phyloP scores from a whole-genome alignment of 2,113 vertebrate genomes.

The Chaetorhynchus papuensis region DNA sequence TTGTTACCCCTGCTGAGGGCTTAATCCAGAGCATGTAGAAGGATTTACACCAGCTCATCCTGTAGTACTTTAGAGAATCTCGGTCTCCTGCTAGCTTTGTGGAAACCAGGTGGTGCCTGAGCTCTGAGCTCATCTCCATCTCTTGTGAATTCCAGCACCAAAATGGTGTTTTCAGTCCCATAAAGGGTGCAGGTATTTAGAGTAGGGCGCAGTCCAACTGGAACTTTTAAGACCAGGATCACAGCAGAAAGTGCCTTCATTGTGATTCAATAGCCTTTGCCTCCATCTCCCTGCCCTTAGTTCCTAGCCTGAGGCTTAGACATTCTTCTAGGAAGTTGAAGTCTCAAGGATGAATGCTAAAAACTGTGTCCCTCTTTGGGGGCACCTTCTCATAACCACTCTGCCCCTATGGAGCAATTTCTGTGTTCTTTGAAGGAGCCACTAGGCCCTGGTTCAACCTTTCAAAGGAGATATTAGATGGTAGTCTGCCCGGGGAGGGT shows the following conservation, averaged over 20 bases:
- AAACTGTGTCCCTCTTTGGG: not conserved
- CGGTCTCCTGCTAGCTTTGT: not conserved
- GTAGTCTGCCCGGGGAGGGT: fast-evolving
- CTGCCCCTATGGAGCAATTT: not conserved
- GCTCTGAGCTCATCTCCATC: not conserved
- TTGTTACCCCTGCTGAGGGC: not conserved
- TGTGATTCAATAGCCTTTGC: not conserved
- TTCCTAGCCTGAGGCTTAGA: not conserved
- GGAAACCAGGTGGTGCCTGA: not conserved
- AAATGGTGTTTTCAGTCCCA: not conserved
- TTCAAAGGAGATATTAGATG: not conserved
- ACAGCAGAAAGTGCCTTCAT: not conserved
- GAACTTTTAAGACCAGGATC: not conserved
- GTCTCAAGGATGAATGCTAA: not conserved
- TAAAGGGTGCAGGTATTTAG: not conserved
- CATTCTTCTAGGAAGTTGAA: not conserved
- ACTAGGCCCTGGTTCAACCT: not conserved
- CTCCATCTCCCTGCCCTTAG: not conserved
- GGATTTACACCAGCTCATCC: not conserved
- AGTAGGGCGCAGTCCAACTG: not conserved
- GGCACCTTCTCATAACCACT: not conserved
- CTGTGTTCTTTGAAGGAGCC: not conserved
- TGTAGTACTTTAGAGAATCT: not conserved
- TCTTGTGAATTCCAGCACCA: not conserved
- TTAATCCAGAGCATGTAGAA: not conserved